Conservation (phyloP, 2,888 invertebrate species). For the Diplolepis rosae region DNA sequence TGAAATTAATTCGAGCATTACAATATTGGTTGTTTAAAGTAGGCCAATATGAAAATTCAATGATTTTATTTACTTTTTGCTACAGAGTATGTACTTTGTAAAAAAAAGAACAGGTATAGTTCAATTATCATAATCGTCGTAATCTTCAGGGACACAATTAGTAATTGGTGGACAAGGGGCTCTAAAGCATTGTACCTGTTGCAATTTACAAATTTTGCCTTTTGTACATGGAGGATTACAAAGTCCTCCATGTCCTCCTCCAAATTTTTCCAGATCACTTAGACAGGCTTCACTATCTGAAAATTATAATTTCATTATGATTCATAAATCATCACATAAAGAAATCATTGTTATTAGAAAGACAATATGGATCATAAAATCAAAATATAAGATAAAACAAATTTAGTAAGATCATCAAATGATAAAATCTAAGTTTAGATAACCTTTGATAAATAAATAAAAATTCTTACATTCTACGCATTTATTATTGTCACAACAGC, state of each 20-base stretch:
- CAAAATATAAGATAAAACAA: background rate
- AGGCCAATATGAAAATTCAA: background rate
- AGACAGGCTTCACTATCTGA: constrained; percentile 49
- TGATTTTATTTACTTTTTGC: background rate
- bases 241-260: constrained; percentile 49
- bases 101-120: background rate
- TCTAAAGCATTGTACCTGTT: constrained; percentile 48
- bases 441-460: background rate
- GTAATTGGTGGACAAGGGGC: constrained; percentile 53
- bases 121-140: constrained; percentile 47
- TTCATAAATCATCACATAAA: too few species aligned
- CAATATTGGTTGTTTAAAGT: too few species aligned
- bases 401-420: background rate
- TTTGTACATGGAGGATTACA: constrained; percentile 52
- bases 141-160: constrained; percentile 52
- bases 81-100: background rate
- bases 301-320: background rate
- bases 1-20: too few species aligned
- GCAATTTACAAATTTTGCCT: constrained; percentile 49
- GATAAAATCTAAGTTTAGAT: background rate
- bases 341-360: too few species aligned
- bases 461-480: constrained; percentile 52
- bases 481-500: constrained; percentile 53
- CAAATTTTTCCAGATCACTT: constrained; percentile 46
- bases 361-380: too few species aligned